phyloP scores from a whole-genome alignment of 2,113 vertebrate genomes.

The Labeo catla region DNA sequence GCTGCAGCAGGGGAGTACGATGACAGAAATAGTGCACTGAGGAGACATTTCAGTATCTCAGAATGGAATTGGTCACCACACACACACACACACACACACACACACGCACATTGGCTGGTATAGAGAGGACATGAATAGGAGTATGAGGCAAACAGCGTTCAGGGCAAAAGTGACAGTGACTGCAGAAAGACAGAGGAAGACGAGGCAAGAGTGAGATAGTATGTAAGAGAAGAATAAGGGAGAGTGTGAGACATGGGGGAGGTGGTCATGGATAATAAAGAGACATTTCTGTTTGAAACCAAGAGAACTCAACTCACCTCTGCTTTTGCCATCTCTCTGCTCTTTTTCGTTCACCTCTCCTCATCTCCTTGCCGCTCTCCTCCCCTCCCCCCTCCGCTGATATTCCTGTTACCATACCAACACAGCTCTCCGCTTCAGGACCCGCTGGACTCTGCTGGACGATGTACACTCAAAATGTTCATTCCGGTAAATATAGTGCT shows the following conservation, averaged over 20 bases:
- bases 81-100: slow-evolving; percentile 41
- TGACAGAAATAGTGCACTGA: slow-evolving; percentile 53
- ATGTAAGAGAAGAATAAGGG: not conserved
- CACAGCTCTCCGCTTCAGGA: slow-evolving; percentile 41
- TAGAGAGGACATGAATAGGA: slow-evolving; percentile 35
- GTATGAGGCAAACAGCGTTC: slow-evolving; percentile 11
- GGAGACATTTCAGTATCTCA: slow-evolving; percentile 52
- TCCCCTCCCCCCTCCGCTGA: slow-evolving; percentile 8
- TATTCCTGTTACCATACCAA: slow-evolving; percentile 58
- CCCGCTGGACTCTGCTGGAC: slow-evolving; percentile 26
- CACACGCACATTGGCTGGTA: slow-evolving; percentile 1
- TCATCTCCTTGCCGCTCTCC: not conserved
- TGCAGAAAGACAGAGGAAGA: slow-evolving; percentile 11
- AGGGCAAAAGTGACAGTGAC: slow-evolving; percentile 18
- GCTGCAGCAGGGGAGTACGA: slow-evolving; percentile 35
- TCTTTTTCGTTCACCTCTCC: slow-evolving; percentile 19
- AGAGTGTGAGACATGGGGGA: not conserved
- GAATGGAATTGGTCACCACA: slow-evolving; percentile 40
- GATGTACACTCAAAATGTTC: slow-evolving; percentile 21
- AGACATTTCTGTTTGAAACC: slow-evolving; percentile 52
- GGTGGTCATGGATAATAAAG: slow-evolving; percentile 57
- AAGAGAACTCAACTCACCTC: slow-evolving; percentile 45
- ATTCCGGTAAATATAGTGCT: not conserved
- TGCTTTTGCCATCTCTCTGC: slow-evolving; percentile 35
- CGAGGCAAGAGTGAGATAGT: not conserved